phyloP scores from a whole-genome alignment of 2,113 vertebrate genomes.

The Loxodonta africana region DNA sequence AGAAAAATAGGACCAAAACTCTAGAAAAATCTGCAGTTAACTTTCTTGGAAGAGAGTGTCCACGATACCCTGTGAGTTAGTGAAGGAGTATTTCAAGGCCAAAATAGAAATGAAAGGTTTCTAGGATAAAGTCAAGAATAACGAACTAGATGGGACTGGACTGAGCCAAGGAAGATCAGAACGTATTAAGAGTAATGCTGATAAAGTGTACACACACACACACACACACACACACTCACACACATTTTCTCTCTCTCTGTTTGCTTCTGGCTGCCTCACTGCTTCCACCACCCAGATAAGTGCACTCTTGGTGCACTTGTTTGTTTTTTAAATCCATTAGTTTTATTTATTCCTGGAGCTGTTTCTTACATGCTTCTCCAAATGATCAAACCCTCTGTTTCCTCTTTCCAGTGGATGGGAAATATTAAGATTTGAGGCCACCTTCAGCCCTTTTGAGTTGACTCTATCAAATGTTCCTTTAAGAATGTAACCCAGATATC shows the following conservation, averaged over 20 bases:
- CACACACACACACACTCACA: too few relatives aligned
- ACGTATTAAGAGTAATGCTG: neutral
- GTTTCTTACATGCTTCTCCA: neutral
- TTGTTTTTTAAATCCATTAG: neutral
- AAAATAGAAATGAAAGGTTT: neutral
- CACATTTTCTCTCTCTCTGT: neutral
- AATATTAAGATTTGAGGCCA: neutral
- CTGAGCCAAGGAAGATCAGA: neutral
- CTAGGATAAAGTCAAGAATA: neutral
- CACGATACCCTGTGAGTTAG: neutral
- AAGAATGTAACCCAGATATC: neutral
- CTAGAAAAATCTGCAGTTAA: constrained; percentile 2
- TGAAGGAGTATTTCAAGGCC: neutral
- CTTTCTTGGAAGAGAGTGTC: neutral
- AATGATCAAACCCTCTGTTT: neutral
- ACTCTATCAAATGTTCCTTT: neutral
- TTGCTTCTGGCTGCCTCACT: neutral
- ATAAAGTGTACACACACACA: neutral
- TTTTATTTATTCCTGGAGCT: neutral
- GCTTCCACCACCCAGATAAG: neutral
- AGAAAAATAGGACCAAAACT: neutral
- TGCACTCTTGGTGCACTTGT: neutral
- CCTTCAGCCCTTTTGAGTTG: neutral
- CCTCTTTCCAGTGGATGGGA: neutral
- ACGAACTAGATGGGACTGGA: neutral